Evolutionary conservation across 2,113 vertebrate species (phyloP), one percentile per base, ranked within the genome.

Genomic region (Canis aureus): DNA sequence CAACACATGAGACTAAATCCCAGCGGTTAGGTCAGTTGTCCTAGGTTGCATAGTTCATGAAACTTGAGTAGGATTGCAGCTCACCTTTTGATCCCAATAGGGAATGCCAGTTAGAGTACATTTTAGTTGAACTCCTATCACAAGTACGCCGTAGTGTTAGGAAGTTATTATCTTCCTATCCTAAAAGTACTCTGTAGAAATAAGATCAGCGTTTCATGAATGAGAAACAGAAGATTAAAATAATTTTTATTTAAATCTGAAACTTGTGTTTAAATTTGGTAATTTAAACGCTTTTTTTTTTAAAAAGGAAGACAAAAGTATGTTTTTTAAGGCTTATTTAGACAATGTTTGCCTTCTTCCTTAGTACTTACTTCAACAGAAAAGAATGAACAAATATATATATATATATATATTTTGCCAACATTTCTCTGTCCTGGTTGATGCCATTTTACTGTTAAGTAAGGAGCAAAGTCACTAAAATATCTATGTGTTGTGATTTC

Each of bases 211-310:
- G 23, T 84, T 90, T 91, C 81, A 81, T 87, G 66, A 95, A 51
- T 79, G 91, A 85, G 29, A 66, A 19, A 89, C 38, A 89, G n/a
- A 73, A 69, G 78, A 89, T 73, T 67, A 91, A 94, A 84, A 81
- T 91, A 88, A 82, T 76, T 87, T 96, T 82, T 91, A n/a, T 84
- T 89, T 76, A 85, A 76, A 76, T 80, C 53, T 91, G 38, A 95
- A 88, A 49, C n/a, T 66, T 25, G 7, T 80, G 32, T 90, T 92
- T 90, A 62, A 84, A 74, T 32, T 88, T 62, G 51, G n/a, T 62
- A 43, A 43, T 43, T 43, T 43, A 43, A 43, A n/a, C 12, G 8
- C 11, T 22, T 60, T 87, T 94, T 79, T 80, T 66, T 17, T 11
- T 2, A 20, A 43, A 64, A 87, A 64, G 22, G 13, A 85, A 85